These are phyloP conservation scores for Capreolus pygargus DNA, from an alignment of 2,113 vertebrate genomes.

Conservation along the genomic window DNA sequence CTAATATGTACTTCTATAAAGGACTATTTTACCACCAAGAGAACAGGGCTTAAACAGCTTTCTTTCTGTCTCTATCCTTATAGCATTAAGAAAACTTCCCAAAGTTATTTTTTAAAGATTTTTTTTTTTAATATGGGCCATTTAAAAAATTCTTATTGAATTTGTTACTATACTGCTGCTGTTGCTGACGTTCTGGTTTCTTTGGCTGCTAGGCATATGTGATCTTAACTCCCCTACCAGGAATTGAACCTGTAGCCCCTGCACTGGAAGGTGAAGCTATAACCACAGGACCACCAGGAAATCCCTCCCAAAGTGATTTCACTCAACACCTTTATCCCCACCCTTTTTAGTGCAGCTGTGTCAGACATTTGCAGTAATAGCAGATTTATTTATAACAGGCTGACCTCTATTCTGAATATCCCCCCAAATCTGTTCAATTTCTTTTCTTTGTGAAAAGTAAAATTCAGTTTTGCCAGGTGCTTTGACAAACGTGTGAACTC, in stretches of 20 bases:
- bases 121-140: not conserved
- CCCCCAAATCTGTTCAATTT: not conserved
- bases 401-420: not conserved
- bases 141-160: not conserved
- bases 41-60: not conserved
- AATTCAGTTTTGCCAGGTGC: not conserved
- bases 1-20: not conserved
- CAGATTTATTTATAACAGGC: not conserved
- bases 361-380: not conserved
- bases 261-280: not conserved
- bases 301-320: not conserved
- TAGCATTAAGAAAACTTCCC: not conserved
- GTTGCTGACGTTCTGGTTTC: not conserved
- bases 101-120: not conserved
- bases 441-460: not conserved
- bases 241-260: not conserved
- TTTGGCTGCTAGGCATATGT: not conserved
- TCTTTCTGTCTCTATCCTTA: not conserved
- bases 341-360: no score
- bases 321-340: not conserved
- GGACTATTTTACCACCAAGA: not conserved
- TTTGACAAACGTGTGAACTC: not conserved
- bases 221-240: not conserved
- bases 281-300: not conserved
- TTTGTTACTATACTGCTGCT: not conserved